Evolutionary conservation across 2,113 vertebrate species (phyloP).

Genomic region (Passer montanus): DNA sequence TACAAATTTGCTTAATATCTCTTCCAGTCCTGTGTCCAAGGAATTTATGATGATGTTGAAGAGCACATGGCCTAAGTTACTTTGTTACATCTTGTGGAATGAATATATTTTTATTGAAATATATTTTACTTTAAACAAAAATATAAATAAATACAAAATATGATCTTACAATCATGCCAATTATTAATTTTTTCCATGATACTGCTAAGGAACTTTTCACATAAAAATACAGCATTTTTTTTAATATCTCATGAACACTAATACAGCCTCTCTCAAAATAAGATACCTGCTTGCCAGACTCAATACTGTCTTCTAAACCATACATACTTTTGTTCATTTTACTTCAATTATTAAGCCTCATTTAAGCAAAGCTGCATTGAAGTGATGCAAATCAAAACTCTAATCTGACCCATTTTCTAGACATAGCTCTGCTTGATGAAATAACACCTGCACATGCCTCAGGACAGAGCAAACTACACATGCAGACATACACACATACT

Average conservation of each 20-base stretch:
- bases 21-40: not conserved
- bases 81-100: not conserved
- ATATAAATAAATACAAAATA: not conserved
- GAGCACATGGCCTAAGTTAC: not conserved
- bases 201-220: not conserved
- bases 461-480: not conserved
- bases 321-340: not conserved
- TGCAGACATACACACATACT: not conserved
- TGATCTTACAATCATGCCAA: not conserved
- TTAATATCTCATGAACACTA: not conserved
- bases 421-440: not conserved
- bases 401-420: not conserved
- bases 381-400: not conserved
- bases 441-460: not conserved
- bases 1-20: rapidly evolving
- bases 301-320: not conserved
- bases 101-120: not conserved
- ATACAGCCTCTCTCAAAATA: not conserved
- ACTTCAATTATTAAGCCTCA: not conserved
- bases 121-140: not conserved
- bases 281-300: not conserved
- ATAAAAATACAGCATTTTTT: not conserved
- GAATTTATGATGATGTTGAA: not conserved
- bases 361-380: not conserved
- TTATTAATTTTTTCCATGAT: not conserved